Evolutionary conservation across 2,888 invertebrate genomes (phyloP).

Genomic region (Ctenicera cuprea): DNA sequence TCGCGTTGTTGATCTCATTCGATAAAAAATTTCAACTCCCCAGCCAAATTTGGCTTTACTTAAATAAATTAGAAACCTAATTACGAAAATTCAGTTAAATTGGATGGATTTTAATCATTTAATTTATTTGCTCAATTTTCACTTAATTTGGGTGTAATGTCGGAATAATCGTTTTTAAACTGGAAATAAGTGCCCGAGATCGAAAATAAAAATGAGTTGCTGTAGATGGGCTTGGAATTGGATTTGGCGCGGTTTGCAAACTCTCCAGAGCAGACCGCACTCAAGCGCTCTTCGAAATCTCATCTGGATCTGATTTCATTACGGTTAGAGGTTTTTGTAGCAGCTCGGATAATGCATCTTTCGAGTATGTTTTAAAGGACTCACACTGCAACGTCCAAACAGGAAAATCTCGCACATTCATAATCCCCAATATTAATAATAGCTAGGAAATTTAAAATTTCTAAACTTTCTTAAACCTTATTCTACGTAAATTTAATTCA

Average conservation of each 20-base stretch:
- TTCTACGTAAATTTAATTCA: too few species aligned
- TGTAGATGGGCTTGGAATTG: conserved; percentile 66
- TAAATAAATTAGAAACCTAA: too few species aligned
- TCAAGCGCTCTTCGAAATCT: conserved; percentile 48
- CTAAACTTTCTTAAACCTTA: too few species aligned
- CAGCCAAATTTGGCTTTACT: too few species aligned
- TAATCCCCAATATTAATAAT: too few species aligned
- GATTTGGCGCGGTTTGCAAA: conserved; percentile 59
- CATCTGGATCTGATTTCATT: conserved; percentile 49
- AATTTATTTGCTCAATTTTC: background rate
- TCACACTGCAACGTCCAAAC: background rate
- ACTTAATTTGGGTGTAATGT: conserved; percentile 15
- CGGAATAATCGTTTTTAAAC: conserved; percentile 52
- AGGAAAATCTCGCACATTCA: background rate
- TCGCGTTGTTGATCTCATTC: too few species aligned
- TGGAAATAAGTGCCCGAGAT: conserved; percentile 56
- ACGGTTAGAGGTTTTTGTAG: conserved; percentile 44
- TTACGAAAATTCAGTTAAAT: too few species aligned
- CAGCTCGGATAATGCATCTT: conserved; percentile 38
- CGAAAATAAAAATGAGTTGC: conserved; percentile 62
- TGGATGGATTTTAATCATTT: too few species aligned
- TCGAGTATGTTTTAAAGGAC: conserved; percentile 30
- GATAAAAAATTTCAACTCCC: too few species aligned
- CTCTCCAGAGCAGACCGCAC: conserved; percentile 48
- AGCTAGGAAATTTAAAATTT: too few species aligned